Conservation (phyloP, 2,888 invertebrate genomes). For the Rapana venosa region DNA sequence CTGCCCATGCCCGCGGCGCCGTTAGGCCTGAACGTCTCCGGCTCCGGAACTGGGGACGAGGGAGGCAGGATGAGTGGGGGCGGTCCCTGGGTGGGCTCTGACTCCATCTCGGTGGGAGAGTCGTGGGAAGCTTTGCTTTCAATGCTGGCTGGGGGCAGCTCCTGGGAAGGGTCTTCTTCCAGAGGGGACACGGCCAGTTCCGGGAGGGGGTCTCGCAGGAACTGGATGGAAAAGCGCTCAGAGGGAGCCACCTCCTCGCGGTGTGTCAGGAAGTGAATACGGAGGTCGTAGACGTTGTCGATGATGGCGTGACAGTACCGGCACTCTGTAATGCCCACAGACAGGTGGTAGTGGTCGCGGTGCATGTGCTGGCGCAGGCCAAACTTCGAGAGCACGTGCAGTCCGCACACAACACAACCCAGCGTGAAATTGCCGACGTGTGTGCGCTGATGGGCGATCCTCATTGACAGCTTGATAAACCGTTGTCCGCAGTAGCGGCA, state of each 20-base stretch:
- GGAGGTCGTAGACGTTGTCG: slow-evolving; percentile 27
- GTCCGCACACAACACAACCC: slow-evolving; percentile 65
- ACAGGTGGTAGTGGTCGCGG: slow-evolving; percentile 55
- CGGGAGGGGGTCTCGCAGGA: slow-evolving; percentile 44
- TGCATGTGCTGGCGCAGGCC: slow-evolving; percentile 65
- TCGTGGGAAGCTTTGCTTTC: slow-evolving; percentile 34
- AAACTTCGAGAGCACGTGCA: slow-evolving; percentile 63
- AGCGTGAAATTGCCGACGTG: slow-evolving; percentile 56
- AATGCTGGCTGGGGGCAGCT: background rate
- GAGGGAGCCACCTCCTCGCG: slow-evolving; percentile 60
- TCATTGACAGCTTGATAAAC: slow-evolving; percentile 64
- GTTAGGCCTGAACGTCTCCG: background rate
- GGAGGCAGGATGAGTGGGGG: slow-evolving; percentile 16
- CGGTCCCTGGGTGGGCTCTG: background rate
- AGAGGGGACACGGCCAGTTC: background rate
- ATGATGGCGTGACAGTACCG: slow-evolving; percentile 34
- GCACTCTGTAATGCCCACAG: background rate
- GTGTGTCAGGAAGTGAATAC: slow-evolving; percentile 58
- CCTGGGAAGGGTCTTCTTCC: slow-evolving; percentile 1
- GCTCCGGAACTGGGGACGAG: background rate
- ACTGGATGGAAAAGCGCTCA: slow-evolving; percentile 62
- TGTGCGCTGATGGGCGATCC: slow-evolving; percentile 65
- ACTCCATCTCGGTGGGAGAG: slow-evolving; percentile 12
- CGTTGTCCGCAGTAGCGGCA: slow-evolving; percentile 68
- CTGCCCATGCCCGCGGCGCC: background rate